phyloP scores from a whole-genome alignment of 2,797 vertebrate genomes.

The Lepilemur ruficaudatus region DNA sequence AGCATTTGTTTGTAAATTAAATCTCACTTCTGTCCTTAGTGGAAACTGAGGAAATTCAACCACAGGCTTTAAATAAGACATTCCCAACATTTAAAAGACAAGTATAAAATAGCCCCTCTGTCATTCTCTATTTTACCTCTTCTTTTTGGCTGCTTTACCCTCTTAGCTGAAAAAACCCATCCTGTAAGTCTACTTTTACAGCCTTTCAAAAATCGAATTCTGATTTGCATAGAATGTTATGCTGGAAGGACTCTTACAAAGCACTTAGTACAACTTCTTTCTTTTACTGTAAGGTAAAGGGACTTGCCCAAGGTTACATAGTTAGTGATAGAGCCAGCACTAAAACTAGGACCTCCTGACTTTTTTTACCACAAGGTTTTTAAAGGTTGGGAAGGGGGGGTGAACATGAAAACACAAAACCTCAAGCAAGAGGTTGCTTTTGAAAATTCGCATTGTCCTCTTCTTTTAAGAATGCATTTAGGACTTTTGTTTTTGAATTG shows the following conservation, averaged over 20 bases:
- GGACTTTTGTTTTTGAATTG: constrained; percentile 49
- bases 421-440: background rate
- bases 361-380: background rate
- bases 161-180: constrained; percentile 24
- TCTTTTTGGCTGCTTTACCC: background rate
- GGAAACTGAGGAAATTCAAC: constrained; percentile 41
- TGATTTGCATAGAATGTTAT: constrained; percentile 40
- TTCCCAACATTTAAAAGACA: constrained; percentile 21
- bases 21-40: constrained; percentile 1
- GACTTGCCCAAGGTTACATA: constrained; percentile 13
- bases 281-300: constrained; percentile 20
- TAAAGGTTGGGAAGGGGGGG: background rate
- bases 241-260: constrained; percentile 29
- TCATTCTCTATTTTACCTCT: background rate
- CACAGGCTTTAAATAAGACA: constrained; percentile 40
- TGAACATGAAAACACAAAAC: background rate
- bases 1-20: constrained; percentile 3
- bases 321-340: background rate
- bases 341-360: background rate
- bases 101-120: constrained; percentile 34
- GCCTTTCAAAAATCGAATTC: constrained; percentile 20
- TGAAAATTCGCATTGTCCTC: constrained; percentile 21
- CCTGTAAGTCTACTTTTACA: constrained; percentile 51
- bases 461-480: constrained; percentile 30
- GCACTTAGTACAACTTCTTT: background rate